phyloP scores from a whole-genome alignment of 2,888 invertebrate genomes.

The Diaperis boleti region DNA sequence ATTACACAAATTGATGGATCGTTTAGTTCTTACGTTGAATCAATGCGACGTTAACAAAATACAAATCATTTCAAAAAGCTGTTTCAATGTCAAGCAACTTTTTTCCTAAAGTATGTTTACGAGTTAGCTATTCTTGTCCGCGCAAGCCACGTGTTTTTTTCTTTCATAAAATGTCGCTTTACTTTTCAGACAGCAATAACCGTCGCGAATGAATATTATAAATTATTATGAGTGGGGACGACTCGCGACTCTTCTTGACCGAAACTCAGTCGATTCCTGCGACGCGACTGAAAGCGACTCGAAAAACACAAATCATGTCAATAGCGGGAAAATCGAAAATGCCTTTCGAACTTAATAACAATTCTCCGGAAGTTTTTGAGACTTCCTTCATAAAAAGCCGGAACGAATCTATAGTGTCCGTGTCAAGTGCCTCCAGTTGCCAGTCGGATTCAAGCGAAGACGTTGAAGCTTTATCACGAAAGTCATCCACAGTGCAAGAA shows the following conservation, averaged over 20 bases:
- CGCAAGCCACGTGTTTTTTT: background rate
- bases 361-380: constrained; percentile 35
- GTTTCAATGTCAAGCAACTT: no score
- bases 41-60: no score
- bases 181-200: constrained; percentile 5
- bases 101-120: no score
- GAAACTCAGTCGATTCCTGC: constrained; percentile 30
- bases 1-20: no score
- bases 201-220: constrained; percentile 12
- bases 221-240: constrained; percentile 44
- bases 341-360: constrained; percentile 47
- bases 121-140: no score
- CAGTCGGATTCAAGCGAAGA: constrained; percentile 57
- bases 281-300: constrained; percentile 22
- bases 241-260: constrained; percentile 30
- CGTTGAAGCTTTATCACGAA: constrained; percentile 39
- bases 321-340: constrained; percentile 37
- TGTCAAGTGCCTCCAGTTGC: constrained; percentile 56
- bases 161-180: background rate
- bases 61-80: no score
- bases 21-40: no score
- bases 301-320: constrained; percentile 34
- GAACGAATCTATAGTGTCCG: constrained; percentile 48
- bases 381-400: constrained; percentile 21
- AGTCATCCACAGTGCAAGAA: constrained; percentile 34